Evolutionary conservation across 35 echinoderm and acorn worm species (phyloP).

Genomic region (Heliocidaris tuberculata): DNA sequence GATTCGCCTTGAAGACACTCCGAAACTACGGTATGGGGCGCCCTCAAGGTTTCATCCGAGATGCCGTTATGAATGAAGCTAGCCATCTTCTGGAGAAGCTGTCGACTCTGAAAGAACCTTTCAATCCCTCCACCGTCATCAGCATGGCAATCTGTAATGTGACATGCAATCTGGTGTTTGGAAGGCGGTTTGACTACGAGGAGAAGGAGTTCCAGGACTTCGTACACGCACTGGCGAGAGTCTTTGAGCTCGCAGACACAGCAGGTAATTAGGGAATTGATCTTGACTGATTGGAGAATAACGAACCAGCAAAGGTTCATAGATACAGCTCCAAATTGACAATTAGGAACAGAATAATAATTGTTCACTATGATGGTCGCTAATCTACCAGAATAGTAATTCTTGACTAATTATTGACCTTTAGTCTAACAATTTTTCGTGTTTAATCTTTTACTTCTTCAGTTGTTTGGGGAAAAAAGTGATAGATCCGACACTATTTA

Average conservation of each 20-base stretch:
- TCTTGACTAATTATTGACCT: no score
- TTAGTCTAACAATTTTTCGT: no score
- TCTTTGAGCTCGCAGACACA: not conserved
- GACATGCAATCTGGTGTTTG: constrained; percentile 64
- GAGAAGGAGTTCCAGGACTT: constrained; percentile 14
- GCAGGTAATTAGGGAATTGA: not conserved
- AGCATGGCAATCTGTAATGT: constrained; percentile 76
- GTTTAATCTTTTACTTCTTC: no score
- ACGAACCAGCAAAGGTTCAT: not conserved
- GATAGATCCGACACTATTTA: not conserved
- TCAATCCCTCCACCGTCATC: constrained; percentile 58
- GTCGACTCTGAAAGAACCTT: constrained; percentile 35
- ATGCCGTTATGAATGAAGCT: constrained; percentile 54
- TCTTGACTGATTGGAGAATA: not conserved
- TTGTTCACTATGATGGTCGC: no score
- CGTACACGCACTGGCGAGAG: not conserved
- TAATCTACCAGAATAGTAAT: no score
- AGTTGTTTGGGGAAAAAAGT: not conserved
- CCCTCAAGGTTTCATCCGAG: constrained; percentile 32
- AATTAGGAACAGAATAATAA: not conserved
- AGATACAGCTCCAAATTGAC: not conserved
- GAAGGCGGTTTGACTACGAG: constrained; percentile 67
- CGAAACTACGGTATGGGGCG: constrained; percentile 57
- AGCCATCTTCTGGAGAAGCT: constrained; percentile 42
- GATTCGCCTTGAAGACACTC: constrained; percentile 52